Evolutionary conservation across 2,113 vertebrate genomes (phyloP).

Genomic region (Corythaixoides concolor): DNA sequence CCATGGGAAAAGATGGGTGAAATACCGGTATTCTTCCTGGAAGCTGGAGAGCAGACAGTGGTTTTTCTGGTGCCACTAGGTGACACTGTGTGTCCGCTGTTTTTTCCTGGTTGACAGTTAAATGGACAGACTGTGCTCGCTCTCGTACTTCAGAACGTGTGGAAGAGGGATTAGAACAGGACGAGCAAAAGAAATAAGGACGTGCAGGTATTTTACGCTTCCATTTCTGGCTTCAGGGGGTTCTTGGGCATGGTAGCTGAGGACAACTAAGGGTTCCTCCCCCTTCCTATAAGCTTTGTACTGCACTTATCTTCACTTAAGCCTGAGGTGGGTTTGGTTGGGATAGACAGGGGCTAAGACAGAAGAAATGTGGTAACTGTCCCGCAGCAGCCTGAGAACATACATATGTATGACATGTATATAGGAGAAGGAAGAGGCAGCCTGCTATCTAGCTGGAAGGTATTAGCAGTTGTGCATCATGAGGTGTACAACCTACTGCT

Average conservation of each 20-base stretch:
- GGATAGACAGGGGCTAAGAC: not conserved
- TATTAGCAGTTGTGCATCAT: not conserved
- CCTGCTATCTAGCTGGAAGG: not conserved
- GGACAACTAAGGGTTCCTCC: rapidly evolving
- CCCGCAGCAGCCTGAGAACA: not conserved
- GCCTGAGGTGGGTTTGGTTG: not conserved
- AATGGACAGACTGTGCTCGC: too few relatives aligned
- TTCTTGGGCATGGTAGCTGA: not conserved
- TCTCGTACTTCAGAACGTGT: not conserved
- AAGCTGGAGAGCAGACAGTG: not conserved
- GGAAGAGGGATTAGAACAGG: not conserved
- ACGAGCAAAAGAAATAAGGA: not conserved
- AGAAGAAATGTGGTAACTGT: not conserved
- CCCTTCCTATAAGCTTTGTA: not conserved
- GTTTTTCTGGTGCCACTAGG: constrained; percentile 8
- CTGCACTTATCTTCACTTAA: not conserved
- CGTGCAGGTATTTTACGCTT: not conserved
- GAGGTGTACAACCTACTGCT: not conserved
- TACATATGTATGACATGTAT: rapidly evolving
- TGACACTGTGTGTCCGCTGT: constrained; percentile 18
- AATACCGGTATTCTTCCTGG: rapidly evolving
- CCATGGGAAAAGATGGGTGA: not conserved
- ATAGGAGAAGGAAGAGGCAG: not conserved
- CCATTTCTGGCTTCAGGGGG: not conserved
- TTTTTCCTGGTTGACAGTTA: not conserved